Percentiles rank a stretch among this genome's conserved stretches.
phyloP scores from a whole-genome alignment of 2,888 invertebrate species.

The Agrypnus murinus region DNA sequence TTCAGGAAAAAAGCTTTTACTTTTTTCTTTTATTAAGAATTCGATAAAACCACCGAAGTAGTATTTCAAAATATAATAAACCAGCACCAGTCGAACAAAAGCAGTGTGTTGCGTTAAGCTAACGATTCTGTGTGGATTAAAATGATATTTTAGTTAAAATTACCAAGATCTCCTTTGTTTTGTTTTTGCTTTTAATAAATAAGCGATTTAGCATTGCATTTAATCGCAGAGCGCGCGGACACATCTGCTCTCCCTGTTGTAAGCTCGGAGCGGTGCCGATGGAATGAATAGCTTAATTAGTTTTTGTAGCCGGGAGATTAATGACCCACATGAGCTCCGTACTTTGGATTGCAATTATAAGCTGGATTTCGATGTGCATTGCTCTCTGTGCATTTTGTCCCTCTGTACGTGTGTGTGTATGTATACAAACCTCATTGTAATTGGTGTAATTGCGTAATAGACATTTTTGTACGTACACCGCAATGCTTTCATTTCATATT shows the following conservation, averaged over 20 bases:
- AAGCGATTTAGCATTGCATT: conserved; percentile 46
- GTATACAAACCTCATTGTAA: background rate
- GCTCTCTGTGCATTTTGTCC: conserved; percentile 29
- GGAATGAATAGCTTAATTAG: conserved; percentile 69
- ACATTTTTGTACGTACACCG: background rate
- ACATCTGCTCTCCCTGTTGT: conserved; percentile 52
- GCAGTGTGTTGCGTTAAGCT: background rate
- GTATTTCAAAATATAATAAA: too few relatives aligned
- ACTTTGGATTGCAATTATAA: conserved; percentile 61
- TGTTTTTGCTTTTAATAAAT: conserved; percentile 33
- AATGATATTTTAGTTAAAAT: conserved; percentile 7
- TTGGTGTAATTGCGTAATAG: conserved; percentile 20
- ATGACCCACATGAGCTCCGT: conserved; percentile 66
- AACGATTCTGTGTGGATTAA: background rate
- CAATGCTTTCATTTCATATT: background rate
- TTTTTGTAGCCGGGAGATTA: conserved; percentile 66
- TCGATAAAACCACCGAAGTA: too few relatives aligned
- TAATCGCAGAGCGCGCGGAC: conserved; percentile 46
- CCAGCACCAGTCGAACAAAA: too few relatives aligned
- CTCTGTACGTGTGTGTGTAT: too few relatives aligned
- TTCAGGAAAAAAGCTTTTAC: too few relatives aligned
- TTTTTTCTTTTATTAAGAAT: too few relatives aligned
- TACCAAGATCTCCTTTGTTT: conserved; percentile 13
- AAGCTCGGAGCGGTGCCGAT: conserved; percentile 56
- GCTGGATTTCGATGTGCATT: conserved; percentile 27